Percentiles rank a stretch among this genome's conserved stretches.
These are phyloP conservation scores for Mirounga angustirostris DNA, from an alignment of 2,113 vertebrate genomes.

Conservation along the genomic window DNA sequence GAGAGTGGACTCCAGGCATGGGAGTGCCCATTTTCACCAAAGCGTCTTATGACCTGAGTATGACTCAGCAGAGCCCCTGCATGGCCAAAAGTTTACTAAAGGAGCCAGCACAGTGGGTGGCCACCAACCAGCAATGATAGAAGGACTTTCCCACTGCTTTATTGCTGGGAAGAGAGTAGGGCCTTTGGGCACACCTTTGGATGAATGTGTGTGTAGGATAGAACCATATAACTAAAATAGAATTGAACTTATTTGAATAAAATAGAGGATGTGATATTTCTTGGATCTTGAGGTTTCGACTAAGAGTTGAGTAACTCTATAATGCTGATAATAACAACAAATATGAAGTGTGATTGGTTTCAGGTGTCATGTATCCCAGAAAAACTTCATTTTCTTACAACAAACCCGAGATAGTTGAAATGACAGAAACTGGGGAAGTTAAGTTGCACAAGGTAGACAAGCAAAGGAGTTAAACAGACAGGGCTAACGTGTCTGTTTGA, in stretches of 20 bases:
- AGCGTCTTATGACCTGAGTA: not conserved
- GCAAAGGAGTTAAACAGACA: not conserved
- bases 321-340: not conserved
- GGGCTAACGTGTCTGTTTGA: not conserved
- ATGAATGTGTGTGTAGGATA: not conserved
- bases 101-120: not conserved
- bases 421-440: not conserved
- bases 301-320: not conserved
- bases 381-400: not conserved
- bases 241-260: not conserved
- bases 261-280: not conserved
- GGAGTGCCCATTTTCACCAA: not conserved
- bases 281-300: not conserved
- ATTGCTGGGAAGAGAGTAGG: not conserved
- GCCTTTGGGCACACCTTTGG: not conserved
- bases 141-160: not conserved
- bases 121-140: not conserved
- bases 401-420: not conserved
- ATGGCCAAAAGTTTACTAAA: not conserved
- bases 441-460: not conserved
- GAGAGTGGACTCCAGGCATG: not conserved
- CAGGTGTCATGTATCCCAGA: not conserved
- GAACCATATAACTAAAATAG: not conserved
- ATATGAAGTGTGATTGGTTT: not conserved
- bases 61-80: not conserved